phyloP scores from a whole-genome alignment of 2,888 invertebrate species.

The Frankliniella intonsa region DNA sequence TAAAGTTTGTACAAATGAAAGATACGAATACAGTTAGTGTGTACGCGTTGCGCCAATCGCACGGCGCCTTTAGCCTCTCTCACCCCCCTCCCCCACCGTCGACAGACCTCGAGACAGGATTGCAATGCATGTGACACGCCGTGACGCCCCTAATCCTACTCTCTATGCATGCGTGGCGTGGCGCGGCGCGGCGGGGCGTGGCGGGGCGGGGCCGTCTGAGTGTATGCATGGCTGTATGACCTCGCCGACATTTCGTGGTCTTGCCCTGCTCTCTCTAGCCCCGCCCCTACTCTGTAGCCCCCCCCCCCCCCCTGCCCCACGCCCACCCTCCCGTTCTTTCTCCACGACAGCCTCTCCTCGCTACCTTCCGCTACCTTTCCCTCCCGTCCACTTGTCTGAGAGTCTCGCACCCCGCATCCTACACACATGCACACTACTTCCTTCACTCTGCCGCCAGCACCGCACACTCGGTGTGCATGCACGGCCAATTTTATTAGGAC shows the following conservation, averaged over 20 bases:
- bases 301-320: background rate
- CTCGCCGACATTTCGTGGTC: background rate
- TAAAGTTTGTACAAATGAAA: no score
- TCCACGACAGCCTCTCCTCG: background rate
- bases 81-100: no score
- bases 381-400: no score
- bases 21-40: no score
- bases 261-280: background rate
- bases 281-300: background rate
- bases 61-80: no score
- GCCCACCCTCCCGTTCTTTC: background rate
- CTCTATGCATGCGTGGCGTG: constrained; percentile 15
- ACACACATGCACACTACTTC: no score
- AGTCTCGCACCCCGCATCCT: no score
- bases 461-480: no score
- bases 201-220: constrained; percentile 5
- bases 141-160: constrained; percentile 18
- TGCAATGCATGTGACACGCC: constrained; percentile 22
- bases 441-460: no score
- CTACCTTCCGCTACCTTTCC: background rate
- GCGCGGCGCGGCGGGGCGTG: background rate
- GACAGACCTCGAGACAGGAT: background rate
- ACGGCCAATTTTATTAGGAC: no score
- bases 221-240: constrained; percentile 16
- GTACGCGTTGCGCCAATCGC: no score